These are phyloP conservation scores for Hippocampus abdominalis DNA, from an alignment of 2,113 vertebrate genomes.

Conservation along the genomic window DNA sequence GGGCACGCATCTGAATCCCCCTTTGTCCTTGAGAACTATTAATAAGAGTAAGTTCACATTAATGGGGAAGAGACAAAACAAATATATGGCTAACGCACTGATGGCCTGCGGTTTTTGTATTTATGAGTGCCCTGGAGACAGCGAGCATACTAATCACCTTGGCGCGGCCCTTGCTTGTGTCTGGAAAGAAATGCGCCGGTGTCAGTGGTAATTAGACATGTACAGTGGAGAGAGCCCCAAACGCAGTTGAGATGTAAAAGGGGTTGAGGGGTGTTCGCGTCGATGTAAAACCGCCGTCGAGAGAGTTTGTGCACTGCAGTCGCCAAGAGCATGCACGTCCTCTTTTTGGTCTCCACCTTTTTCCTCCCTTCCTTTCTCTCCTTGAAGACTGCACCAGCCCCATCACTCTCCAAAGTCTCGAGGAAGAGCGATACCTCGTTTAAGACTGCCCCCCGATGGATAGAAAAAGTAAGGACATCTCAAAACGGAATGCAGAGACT, in stretches of 20 bases:
- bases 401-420: slow-evolving; percentile 64
- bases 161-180: slow-evolving; percentile 51
- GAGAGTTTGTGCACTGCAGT: slow-evolving; percentile 67
- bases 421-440: slow-evolving; percentile 58
- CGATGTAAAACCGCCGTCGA: slow-evolving; percentile 49
- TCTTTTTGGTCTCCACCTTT: slow-evolving; percentile 19
- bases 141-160: slow-evolving; percentile 65
- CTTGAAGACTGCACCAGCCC: slow-evolving; percentile 59
- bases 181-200: slow-evolving; percentile 65
- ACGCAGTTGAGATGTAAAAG: slow-evolving; percentile 71
- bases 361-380: slow-evolving; percentile 21
- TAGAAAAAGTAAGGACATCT: slow-evolving; percentile 9
- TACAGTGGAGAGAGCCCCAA: slow-evolving; percentile 61
- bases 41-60: slow-evolving; percentile 62
- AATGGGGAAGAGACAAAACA: slow-evolving; percentile 62
- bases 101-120: slow-evolving; percentile 54
- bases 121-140: slow-evolving; percentile 57
- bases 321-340: slow-evolving; percentile 24
- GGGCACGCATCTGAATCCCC: slow-evolving; percentile 51
- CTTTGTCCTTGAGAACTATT: slow-evolving; percentile 69
- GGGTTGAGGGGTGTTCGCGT: slow-evolving; percentile 25
- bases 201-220: slow-evolving; percentile 72
- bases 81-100: slow-evolving; percentile 55
- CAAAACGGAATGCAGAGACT: background rate
- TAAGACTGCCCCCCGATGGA: slow-evolving; percentile 75